phyloP scores from a whole-genome alignment of 2,888 invertebrate species.

The Sympetrum striolatum region DNA sequence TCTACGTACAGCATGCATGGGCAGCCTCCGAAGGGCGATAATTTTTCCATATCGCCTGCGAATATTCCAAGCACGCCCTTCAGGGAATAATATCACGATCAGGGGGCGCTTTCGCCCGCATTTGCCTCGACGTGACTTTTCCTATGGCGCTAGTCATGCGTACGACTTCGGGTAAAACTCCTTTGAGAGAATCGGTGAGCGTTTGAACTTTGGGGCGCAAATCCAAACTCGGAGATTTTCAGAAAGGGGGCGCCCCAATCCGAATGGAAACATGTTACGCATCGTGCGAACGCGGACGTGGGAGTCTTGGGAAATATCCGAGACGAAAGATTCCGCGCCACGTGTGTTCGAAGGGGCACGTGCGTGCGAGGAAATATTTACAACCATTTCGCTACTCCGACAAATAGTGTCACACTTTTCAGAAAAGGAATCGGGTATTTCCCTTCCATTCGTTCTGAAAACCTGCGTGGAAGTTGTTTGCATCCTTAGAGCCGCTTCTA shows the following conservation, averaged over 20 bases:
- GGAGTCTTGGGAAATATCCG: not conserved
- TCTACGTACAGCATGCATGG: too few species aligned
- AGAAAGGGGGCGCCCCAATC: not conserved
- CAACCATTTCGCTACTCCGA: too few species aligned
- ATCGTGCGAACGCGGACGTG: not conserved
- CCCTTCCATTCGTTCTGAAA: too few species aligned
- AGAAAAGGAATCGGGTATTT: too few species aligned
- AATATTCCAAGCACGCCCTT: not conserved
- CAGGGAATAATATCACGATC: not conserved
- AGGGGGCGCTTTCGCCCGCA: not conserved
- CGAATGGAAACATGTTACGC: not conserved
- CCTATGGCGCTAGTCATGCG: not conserved
- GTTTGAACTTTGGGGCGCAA: not conserved
- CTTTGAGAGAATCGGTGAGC: not conserved
- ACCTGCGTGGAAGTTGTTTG: too few species aligned
- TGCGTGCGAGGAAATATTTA: too few species aligned
- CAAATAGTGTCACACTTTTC: too few species aligned
- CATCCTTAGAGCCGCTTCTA: too few species aligned
- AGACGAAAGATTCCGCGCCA: not conserved
- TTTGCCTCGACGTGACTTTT: not conserved
- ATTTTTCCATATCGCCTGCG: not conserved
- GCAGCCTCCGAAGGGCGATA: too few species aligned
- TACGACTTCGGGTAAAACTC: not conserved
- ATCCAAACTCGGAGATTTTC: not conserved
- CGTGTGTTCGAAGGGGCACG: too few species aligned